A percentile compares a stretch with the other conserved stretches of the same genome.
phyloP scores from a whole-genome alignment of 1,140 invertebrate genomes.

The Eciton burchellii region DNA sequence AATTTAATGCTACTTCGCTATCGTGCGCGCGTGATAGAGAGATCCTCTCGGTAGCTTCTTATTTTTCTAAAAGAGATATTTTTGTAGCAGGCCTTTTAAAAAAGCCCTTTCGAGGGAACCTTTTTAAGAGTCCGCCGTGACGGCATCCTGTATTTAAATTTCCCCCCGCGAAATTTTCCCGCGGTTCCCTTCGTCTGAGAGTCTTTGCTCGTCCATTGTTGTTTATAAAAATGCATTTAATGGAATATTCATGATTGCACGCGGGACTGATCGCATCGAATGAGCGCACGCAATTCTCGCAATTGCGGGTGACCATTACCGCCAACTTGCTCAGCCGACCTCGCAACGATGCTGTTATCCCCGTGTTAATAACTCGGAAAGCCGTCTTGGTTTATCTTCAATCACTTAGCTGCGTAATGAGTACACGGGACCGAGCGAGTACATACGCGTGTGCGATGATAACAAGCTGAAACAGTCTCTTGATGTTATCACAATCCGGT shows the following conservation, averaged over 20 bases:
- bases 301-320: neutral
- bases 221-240: neutral
- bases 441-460: neutral
- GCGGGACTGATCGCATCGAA: neutral
- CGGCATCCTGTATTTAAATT: constrained; percentile 20
- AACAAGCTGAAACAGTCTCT: neutral
- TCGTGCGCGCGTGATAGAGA: neutral
- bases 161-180: too few species aligned
- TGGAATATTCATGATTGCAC: constrained; percentile 1
- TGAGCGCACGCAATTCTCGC: neutral
- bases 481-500: neutral
- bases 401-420: constrained; percentile 34
- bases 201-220: neutral
- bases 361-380: constrained; percentile 41
- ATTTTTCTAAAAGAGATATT: neutral
- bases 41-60: neutral
- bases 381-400: constrained; percentile 32
- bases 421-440: constrained; percentile 14
- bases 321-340: neutral
- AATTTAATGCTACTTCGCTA: constrained; percentile 28
- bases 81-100: neutral
- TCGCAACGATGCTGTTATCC: constrained; percentile 40
- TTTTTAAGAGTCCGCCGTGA: too few species aligned
- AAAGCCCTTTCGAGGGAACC: too few species aligned
- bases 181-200: neutral